Evolutionary conservation across 1,140 invertebrate species (phyloP).

Genomic region (Papilio machaon): DNA sequence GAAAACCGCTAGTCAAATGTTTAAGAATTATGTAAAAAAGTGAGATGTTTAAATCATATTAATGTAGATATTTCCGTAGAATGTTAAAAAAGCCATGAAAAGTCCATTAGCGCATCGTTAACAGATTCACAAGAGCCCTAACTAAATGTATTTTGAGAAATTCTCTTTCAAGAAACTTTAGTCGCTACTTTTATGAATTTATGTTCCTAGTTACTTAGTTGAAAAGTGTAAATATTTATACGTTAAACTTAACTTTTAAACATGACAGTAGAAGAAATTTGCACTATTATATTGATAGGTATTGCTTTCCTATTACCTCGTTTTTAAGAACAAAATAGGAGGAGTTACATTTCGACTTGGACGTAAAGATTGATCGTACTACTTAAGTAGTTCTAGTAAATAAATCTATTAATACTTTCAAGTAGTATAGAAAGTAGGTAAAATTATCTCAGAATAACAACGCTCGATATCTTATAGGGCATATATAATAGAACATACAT

Average conservation of each 20-base stretch:
- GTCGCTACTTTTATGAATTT: constrained; percentile 19
- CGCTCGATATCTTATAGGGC: not conserved
- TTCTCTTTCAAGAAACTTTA: constrained; percentile 22
- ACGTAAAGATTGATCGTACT: too few species aligned
- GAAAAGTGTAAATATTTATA: constrained; percentile 16
- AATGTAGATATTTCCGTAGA: not conserved
- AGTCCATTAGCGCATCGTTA: constrained; percentile 22
- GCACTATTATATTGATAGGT: not conserved
- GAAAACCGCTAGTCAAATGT: too few species aligned
- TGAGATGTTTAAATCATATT: not conserved
- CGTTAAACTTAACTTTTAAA: not conserved
- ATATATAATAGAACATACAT: too few species aligned
- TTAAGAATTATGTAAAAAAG: too few species aligned
- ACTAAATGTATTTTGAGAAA: constrained; percentile 24
- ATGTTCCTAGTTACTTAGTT: constrained; percentile 21
- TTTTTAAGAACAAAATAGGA: not conserved
- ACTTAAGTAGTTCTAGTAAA: too few species aligned
- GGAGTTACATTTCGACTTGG: too few species aligned
- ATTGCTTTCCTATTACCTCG: not conserved
- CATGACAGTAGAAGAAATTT: not conserved
- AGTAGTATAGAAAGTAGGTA: too few species aligned
- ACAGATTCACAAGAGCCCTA: constrained; percentile 26
- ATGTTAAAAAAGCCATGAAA: constrained; percentile 18
- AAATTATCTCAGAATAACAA: not conserved
- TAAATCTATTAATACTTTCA: too few species aligned